These are phyloP conservation scores for Leuciscus idus DNA, from an alignment of 2,113 vertebrate species.

Conservation along the genomic window DNA sequence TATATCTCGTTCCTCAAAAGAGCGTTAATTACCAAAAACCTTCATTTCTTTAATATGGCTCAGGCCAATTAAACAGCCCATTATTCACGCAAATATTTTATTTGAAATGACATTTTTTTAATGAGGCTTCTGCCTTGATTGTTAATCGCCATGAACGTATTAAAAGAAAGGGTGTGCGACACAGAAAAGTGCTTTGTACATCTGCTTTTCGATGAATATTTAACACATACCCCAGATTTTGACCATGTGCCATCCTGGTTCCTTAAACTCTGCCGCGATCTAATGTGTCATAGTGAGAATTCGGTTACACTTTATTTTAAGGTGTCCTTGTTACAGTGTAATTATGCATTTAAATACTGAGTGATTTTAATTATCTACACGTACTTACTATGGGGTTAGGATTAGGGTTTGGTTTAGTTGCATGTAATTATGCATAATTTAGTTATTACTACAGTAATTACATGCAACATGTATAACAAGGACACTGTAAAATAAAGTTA, in stretches of 20 bases:
- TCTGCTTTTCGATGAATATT: slow-evolving; percentile 61
- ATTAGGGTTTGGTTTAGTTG: no score
- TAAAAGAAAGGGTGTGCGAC: slow-evolving; percentile 20
- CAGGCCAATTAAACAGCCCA: slow-evolving; percentile 52
- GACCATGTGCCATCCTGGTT: slow-evolving; percentile 27
- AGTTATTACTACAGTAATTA: no score
- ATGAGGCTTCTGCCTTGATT: slow-evolving; percentile 46
- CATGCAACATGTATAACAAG: no score
- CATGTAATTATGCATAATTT: no score
- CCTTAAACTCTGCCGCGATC: background rate
- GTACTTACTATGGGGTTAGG: no score
- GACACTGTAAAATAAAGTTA: background rate
- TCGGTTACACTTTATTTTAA: no score
- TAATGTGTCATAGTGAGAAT: background rate
- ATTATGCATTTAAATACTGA: no score
- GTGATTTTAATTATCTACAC: no score
- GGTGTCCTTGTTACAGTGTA: no score
- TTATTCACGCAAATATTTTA: slow-evolving; percentile 63
- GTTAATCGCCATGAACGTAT: slow-evolving; percentile 46
- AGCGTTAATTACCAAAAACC: slow-evolving; percentile 56
- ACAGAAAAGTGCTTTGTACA: slow-evolving; percentile 45
- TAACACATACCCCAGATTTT: slow-evolving; percentile 55
- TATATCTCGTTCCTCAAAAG: slow-evolving; percentile 43
- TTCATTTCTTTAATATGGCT: slow-evolving; percentile 55
- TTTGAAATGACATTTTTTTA: slow-evolving; percentile 53